These are phyloP conservation scores for Cottoperca gobio DNA, from an alignment of 2,797 vertebrate species.

Conservation along the genomic window DNA sequence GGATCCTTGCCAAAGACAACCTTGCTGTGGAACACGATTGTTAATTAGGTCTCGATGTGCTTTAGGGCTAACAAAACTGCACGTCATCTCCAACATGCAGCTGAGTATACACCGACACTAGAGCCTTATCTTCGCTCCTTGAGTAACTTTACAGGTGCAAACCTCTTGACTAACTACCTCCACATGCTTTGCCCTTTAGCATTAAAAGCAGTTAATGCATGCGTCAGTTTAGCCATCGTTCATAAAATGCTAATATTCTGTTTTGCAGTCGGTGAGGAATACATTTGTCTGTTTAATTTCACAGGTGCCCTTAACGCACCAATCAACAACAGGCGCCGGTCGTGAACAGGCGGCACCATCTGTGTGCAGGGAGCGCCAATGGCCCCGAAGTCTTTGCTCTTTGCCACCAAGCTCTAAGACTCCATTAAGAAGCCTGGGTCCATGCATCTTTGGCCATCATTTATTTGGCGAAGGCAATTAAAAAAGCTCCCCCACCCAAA, in stretches of 20 bases:
- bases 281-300: slow-evolving; percentile 83
- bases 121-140: slow-evolving; percentile 51
- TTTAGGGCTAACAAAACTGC: slow-evolving; percentile 79
- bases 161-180: slow-evolving; percentile 48
- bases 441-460: slow-evolving; percentile 78
- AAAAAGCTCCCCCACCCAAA: slow-evolving; percentile 69
- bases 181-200: slow-evolving; percentile 63
- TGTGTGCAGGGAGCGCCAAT: slow-evolving; percentile 72
- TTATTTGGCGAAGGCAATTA: slow-evolving; percentile 81
- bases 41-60: slow-evolving; percentile 81
- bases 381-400: slow-evolving; percentile 77
- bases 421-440: slow-evolving; percentile 69
- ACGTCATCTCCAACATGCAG: slow-evolving; percentile 70
- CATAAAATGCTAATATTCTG: slow-evolving; percentile 69
- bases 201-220: slow-evolving; percentile 54
- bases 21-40: slow-evolving; percentile 74
- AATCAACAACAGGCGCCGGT: slow-evolving; percentile 67
- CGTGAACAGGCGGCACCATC: slow-evolving; percentile 79
- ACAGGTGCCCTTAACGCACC: slow-evolving; percentile 79
- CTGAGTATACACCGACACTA: slow-evolving; percentile 52
- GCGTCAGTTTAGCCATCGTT: slow-evolving; percentile 62
- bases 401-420: slow-evolving; percentile 68
- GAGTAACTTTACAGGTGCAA: slow-evolving; percentile 51
- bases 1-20: slow-evolving; percentile 79
- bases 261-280: slow-evolving; percentile 73